Percentiles rank a stretch among this genome's conserved stretches.
Evolutionary conservation across 2,888 invertebrate species (phyloP).

Genomic region (Muscina levida): DNA sequence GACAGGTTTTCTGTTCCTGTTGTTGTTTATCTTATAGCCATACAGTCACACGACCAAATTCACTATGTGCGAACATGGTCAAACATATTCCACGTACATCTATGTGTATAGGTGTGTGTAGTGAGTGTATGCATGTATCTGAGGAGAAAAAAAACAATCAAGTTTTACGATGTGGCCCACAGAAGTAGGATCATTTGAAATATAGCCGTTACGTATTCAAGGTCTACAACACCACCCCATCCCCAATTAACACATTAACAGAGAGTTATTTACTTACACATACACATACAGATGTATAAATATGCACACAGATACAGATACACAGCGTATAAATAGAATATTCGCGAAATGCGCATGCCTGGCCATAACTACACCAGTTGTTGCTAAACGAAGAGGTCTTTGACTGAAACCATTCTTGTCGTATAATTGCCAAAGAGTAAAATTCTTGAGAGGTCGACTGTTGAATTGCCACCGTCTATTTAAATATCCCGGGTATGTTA

Average conservation of each 20-base stretch:
- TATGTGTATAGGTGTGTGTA: background rate
- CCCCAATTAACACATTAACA: conserved; percentile 29
- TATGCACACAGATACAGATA: background rate
- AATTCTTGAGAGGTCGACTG: too few relatives aligned
- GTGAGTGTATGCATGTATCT: background rate
- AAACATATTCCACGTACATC: too few relatives aligned
- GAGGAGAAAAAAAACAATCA: background rate
- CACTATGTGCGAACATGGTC: too few relatives aligned
- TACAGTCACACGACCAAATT: background rate
- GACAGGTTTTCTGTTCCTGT: conserved; percentile 34
- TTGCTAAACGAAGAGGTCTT: too few relatives aligned
- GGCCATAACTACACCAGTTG: too few relatives aligned
- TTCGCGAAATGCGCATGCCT: too few relatives aligned
- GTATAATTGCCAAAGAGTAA: too few relatives aligned
- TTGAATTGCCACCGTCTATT: too few relatives aligned
- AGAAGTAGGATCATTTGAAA: conserved; percentile 52
- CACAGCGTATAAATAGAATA: background rate
- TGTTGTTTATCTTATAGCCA: background rate
- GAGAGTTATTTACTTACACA: conserved; percentile 10
- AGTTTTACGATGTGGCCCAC: conserved; percentile 45
- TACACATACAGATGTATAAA: background rate
- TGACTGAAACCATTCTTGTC: too few relatives aligned
- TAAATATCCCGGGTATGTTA: too few relatives aligned
- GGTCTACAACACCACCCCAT: conserved; percentile 65
- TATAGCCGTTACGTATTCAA: conserved; percentile 70